phyloP scores from a whole-genome alignment of 2,113 vertebrate species.

The Motacilla tschutschensis region DNA sequence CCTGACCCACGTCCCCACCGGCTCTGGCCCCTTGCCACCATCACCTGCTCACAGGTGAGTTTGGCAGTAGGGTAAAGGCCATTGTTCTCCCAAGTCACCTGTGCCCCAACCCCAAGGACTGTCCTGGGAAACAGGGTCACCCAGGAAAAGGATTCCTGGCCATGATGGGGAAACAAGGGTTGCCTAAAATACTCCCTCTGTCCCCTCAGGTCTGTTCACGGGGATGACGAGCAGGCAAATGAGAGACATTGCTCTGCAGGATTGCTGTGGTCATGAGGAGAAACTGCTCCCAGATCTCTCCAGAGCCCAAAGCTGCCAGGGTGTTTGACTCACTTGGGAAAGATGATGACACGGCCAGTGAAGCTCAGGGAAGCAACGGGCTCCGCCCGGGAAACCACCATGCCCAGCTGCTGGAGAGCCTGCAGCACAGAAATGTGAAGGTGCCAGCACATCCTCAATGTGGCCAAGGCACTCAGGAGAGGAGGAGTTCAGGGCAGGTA shows the following conservation, averaged over 20 bases:
- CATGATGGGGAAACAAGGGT: neutral
- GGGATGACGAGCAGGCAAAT: rapidly evolving
- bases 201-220: neutral
- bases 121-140: neutral
- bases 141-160: neutral
- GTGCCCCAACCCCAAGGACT: neutral
- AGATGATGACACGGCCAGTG: neutral
- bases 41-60: neutral
- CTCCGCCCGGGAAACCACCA: rapidly evolving
- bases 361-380: neutral
- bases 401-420: neutral
- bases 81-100: neutral
- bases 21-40: neutral
- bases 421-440: neutral
- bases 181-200: neutral
- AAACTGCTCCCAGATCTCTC: neutral
- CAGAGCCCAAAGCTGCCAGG: neutral
- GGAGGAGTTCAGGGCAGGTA: neutral
- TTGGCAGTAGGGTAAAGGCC: neutral
- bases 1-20: neutral
- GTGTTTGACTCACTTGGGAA: neutral
- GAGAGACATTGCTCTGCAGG: neutral
- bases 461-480: neutral
- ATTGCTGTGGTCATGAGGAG: rapidly evolving
- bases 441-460: rapidly evolving